Evolutionary conservation across 1,140 invertebrate species (phyloP).

Genomic region (Psilanteris sp.): DNA sequence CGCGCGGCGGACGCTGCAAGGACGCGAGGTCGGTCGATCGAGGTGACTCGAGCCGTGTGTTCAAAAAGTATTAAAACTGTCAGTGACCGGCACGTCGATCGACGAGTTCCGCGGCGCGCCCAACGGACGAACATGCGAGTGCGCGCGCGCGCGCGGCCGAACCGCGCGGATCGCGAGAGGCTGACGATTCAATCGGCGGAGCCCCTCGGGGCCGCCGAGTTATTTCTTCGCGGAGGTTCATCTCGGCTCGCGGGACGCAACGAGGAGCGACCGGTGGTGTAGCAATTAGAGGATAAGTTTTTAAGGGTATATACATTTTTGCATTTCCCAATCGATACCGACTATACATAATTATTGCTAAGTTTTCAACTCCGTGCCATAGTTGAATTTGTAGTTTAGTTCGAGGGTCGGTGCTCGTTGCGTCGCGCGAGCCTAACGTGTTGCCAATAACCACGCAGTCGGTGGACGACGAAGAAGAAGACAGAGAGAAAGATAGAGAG

Average conservation of each 20-base stretch:
- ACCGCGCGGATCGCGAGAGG: too few relatives aligned
- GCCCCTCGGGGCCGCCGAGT: too few relatives aligned
- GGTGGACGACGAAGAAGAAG: conserved; percentile 23
- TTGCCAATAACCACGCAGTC: conserved; percentile 62
- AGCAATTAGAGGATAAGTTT: conserved; percentile 8
- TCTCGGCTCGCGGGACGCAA: conserved; percentile 15
- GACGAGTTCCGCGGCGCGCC: too few relatives aligned
- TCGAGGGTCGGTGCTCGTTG: conserved; percentile 25
- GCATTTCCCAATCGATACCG: not conserved
- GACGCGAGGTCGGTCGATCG: too few relatives aligned
- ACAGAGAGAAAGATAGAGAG: conserved; percentile 31
- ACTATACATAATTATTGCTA: conserved; percentile 12
- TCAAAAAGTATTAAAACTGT: too few relatives aligned
- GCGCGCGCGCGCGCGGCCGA: too few relatives aligned
- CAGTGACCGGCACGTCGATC: too few relatives aligned
- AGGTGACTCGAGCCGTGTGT: too few relatives aligned
- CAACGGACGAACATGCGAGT: too few relatives aligned
- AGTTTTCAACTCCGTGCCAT: conserved; percentile 52
- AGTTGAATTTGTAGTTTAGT: conserved; percentile 36
- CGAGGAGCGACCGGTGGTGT: not conserved
- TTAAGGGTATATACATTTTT: too few relatives aligned
- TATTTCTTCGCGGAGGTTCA: too few relatives aligned
- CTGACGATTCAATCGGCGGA: too few relatives aligned
- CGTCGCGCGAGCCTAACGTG: conserved; percentile 21
- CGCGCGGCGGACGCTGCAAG: not conserved